Percentiles rank a stretch among this genome's conserved stretches.
Conservation (phyloP, 2,797 vertebrate genomes). For the Sebastes glaucus region DNA sequence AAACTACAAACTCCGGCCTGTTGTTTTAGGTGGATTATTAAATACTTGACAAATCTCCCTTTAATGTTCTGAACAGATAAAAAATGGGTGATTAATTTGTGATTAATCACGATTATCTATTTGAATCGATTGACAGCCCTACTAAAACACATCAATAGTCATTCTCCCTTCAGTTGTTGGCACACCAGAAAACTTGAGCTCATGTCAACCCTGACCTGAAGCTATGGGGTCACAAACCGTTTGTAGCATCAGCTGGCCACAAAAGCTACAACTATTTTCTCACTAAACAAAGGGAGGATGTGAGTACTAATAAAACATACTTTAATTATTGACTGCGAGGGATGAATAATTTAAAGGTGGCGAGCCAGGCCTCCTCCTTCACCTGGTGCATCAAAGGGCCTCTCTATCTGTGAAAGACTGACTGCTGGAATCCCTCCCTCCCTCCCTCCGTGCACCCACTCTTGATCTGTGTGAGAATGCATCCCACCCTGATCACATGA, state of each 20-base stretch:
- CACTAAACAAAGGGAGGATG: neutral
- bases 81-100: too few relatives aligned
- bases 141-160: too few relatives aligned
- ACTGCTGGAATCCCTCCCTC: constrained; percentile 51
- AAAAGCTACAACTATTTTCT: neutral
- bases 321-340: constrained; percentile 23
- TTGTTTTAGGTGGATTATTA: neutral
- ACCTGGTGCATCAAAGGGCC: constrained; percentile 14
- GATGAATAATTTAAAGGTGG: constrained; percentile 31
- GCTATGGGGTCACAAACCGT: neutral
- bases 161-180: neutral
- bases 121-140: too few relatives aligned
- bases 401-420: constrained; percentile 7
- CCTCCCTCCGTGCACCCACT: neutral
- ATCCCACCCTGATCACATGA: constrained; percentile 49
- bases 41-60: too few relatives aligned
- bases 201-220: too few relatives aligned
- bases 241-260: neutral
- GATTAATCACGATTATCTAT: too few relatives aligned
- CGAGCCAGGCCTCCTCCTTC: neutral
- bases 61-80: too few relatives aligned
- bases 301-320: neutral
- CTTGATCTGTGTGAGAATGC: constrained; percentile 56
- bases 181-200: neutral
- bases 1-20: neutral